Evolutionary conservation across 2,888 invertebrate genomes (phyloP).

Genomic region (Acanthosepion pharaonis): DNA sequence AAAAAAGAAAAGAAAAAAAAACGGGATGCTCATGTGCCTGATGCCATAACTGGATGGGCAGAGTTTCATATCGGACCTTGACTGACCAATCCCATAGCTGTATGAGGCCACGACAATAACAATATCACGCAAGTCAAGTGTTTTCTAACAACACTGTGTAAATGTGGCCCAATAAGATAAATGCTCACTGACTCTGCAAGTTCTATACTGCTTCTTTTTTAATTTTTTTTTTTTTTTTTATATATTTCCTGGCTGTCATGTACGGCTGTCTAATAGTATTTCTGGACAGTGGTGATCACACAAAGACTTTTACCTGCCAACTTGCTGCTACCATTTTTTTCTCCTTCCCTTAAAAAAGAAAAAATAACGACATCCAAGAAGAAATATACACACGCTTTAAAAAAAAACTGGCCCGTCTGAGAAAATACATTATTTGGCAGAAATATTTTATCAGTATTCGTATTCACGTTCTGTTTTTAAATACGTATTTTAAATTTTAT

Average conservation of each 20-base stretch:
- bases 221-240: neutral
- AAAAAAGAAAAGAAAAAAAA: neutral
- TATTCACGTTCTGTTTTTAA: neutral
- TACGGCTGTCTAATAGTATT: neutral
- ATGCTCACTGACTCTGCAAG: neutral
- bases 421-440: neutral
- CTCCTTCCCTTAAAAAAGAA: neutral
- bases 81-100: neutral
- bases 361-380: neutral
- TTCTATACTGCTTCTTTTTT: neutral
- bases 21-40: neutral
- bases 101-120: neutral
- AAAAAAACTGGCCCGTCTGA: neutral
- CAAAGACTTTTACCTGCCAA: neutral
- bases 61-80: neutral
- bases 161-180: neutral
- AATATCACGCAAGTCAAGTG: neutral
- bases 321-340: neutral
- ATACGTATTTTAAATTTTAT: neutral
- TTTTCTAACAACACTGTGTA: neutral
- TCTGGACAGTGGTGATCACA: neutral
- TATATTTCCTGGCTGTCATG: constrained; percentile 20
- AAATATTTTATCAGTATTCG: neutral
- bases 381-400: too few relatives aligned
- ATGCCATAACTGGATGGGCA: neutral